Base-by-base conservation (phyloP, 1,140 invertebrate species). In the Drosophila yakuba region DNA sequence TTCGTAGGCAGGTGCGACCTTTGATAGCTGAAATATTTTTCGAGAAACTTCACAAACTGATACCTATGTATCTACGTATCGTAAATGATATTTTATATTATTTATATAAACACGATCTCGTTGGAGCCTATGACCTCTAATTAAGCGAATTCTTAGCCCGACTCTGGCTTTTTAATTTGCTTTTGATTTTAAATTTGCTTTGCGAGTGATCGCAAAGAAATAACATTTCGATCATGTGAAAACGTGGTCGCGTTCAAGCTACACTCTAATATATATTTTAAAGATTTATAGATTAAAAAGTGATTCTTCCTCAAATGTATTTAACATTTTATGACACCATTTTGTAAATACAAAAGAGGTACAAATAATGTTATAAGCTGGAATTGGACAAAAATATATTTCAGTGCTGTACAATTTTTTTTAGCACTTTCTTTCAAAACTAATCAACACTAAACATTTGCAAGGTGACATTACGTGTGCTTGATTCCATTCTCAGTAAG, bases 121-220 rank as follows among this genome's bases (percentile, higher is more conserved):
- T 51, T 51, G 45, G 17, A 68, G 62, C 59, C 64, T 68, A 68
- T 67, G 64, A 68, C 64, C 64, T 68, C 62, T 68, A 67, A 68
- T 68, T 68, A 68, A 68, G 17, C 59, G 60, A 52, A 68, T 67
- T 68, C 43, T 66, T 68, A 43, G 64, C 38, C 63, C 25, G 44
- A 66, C 43, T 17, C 60, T 43, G 55, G 36, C 25, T 63, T 63
- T 63, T 62, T 15, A 28, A 5, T n/a, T 62, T 68, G 64, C 45
- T 35, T 68, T 68, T 66, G 64, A 38, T 35, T 68, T 68, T 66
- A 61, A 61, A 66, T 66, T 68, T 68, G 47, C 23, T 66, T 44
- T 43, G 28, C 47, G 47, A 36, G 38, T 68, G 64, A 43, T 67
- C 61, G 38, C 60, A 41, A 20, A 3, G 35, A 63, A 61, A 51